Base-by-base conservation (phyloP, 2,888 invertebrate species). In the Ethmia dodecea region DNA sequence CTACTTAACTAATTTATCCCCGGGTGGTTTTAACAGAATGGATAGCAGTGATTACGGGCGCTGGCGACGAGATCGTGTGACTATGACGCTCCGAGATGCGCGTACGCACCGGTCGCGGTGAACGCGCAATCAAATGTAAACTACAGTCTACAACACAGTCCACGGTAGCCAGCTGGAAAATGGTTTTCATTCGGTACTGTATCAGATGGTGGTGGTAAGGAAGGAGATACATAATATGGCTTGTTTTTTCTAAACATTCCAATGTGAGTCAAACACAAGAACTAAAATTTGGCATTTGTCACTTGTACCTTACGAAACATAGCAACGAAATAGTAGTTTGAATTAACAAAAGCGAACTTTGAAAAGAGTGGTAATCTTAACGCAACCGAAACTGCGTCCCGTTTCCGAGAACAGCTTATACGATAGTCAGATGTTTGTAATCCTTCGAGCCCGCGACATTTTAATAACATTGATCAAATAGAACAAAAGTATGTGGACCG, bases 21-120 rank as follows among this genome's bases (percentile, higher is more conserved):
- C 79, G 83, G 86, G 83, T 83, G 78, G 86, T 87, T 87, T 87
- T 87, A 87, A 86, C 84, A 81, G 84, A 86, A 86, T 87, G 87
- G 83, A 86, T 86, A 86, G 84, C 86, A 70, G 86, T 86, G 87
- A 87, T 87, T 87, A 84, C 80, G 75, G 69, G 44, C 54, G 66
- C 55, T 60, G 59, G 66, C 61, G 58, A 58, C 64, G 67, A 68
- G 66, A 57, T 60, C 76, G 71, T 75, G 77, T 71, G 77, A 18
- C 18, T 5, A n/a, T n/a, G n/a, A 78, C 74, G 68, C 58, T 55
- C 46, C 42, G 49, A 38, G 20, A 36, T 40, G 42, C 41, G 40
- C 38, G 31, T 42, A 57, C 56, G 56, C 59, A 33, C n/a, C n/a
- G n/a, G 34, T 40, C 16, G 9, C 13, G 38, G 46, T 49, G 45